A percentile compares a stretch with the other conserved stretches of the same genome.
phyloP scores from a whole-genome alignment of 2,888 invertebrate species.

The Spisula subtruncata region DNA sequence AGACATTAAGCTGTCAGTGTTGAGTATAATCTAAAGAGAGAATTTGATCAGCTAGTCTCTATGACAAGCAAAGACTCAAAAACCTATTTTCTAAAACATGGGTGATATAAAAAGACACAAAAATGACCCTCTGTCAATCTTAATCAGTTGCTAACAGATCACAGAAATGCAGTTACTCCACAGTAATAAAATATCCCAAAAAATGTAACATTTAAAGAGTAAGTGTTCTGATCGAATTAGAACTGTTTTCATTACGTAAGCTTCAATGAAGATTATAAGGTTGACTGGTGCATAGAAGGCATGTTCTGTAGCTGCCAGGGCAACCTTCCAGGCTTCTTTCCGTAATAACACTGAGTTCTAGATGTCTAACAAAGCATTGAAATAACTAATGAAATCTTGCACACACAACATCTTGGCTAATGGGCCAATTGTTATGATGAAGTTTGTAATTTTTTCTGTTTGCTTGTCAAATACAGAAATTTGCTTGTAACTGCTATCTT shows the following conservation, averaged over 20 bases:
- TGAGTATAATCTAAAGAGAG: not conserved
- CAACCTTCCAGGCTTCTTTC: too few relatives aligned
- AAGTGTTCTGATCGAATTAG: not conserved
- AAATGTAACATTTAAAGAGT: not conserved
- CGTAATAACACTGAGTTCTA: too few relatives aligned
- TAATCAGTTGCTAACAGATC: not conserved
- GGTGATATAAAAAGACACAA: not conserved
- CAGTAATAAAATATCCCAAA: not conserved
- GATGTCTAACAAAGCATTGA: too few relatives aligned
- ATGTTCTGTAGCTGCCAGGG: not conserved
- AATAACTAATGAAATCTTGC: too few relatives aligned
- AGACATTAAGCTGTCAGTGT: slow-evolving; percentile 7
- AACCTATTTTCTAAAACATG: not conserved
- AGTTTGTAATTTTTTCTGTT: not conserved
- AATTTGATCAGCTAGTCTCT: not conserved
- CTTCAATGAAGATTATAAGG: too few relatives aligned
- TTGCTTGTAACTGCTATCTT: not conserved
- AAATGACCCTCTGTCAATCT: slow-evolving; percentile 23
- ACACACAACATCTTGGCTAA: too few relatives aligned
- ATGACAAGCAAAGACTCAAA: not conserved
- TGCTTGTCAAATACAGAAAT: slow-evolving; percentile 6
- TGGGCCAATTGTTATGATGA: too few relatives aligned
- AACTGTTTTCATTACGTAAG: not conserved
- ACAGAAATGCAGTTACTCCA: not conserved
- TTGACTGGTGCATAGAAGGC: not conserved